A percentile compares a stretch with the other conserved stretches of the same genome.
phyloP scores from a whole-genome alignment of 2,888 invertebrate genomes.

The Lasioglossum lativentre region DNA sequence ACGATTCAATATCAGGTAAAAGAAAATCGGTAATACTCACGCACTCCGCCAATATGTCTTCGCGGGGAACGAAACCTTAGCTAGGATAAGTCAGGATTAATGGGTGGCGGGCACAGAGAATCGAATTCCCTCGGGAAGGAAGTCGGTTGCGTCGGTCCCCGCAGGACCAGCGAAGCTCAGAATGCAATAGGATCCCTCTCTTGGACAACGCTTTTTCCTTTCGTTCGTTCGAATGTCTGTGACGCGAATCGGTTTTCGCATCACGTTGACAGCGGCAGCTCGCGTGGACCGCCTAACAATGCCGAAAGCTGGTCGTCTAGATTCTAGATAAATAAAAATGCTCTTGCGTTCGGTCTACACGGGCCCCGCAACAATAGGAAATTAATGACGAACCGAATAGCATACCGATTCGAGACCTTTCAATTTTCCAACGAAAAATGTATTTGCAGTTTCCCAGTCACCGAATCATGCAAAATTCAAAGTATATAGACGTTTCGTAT shows the following conservation, averaged over 20 bases:
- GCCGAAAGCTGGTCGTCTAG: slow-evolving; percentile 40
- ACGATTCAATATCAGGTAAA: slow-evolving; percentile 17
- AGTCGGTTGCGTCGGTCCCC: slow-evolving; percentile 25
- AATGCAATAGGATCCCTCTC: slow-evolving; percentile 55
- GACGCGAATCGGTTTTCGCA: slow-evolving; percentile 61
- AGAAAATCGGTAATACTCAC: slow-evolving; percentile 17
- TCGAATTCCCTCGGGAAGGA: slow-evolving; percentile 39
- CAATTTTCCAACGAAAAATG: too few species aligned
- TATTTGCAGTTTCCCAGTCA: too few species aligned
- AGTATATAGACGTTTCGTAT: too few species aligned
- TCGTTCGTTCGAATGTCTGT: slow-evolving; percentile 57
- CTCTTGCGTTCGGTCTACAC: slow-evolving; percentile 43
- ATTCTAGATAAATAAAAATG: slow-evolving; percentile 59
- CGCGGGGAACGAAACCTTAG: not conserved
- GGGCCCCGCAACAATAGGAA: slow-evolving; percentile 65
- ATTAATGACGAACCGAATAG: slow-evolving; percentile 63
- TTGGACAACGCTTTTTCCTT: slow-evolving; percentile 44
- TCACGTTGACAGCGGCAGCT: slow-evolving; percentile 65
- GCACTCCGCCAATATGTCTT: slow-evolving; percentile 16
- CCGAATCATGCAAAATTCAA: too few species aligned
- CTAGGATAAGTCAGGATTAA: slow-evolving; percentile 5
- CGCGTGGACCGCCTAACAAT: slow-evolving; percentile 68
- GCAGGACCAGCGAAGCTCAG: slow-evolving; percentile 27
- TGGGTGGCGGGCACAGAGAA: slow-evolving; percentile 26
- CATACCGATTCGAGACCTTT: slow-evolving; percentile 40